phyloP scores from a whole-genome alignment of 37 sponge, comb jelly and placozoan genomes.

The Crambe crambe region DNA sequence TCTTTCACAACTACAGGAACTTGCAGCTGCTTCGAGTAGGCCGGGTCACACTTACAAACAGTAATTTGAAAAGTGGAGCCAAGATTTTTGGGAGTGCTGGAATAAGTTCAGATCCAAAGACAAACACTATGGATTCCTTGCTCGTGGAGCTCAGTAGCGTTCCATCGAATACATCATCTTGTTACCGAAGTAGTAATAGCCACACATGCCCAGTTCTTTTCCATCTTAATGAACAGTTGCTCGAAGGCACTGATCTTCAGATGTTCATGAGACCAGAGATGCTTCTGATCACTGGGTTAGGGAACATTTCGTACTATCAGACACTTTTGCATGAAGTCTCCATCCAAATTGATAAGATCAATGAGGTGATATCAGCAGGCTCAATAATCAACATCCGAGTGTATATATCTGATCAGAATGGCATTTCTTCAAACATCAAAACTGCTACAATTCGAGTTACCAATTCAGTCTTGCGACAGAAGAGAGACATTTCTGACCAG shows the following conservation, averaged over 20 bases:
- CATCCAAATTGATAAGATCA: neutral
- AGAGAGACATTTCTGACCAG: neutral
- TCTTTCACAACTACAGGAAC: conserved; percentile 34
- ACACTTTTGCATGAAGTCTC: conserved; percentile 18
- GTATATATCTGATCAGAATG: conserved; percentile 52
- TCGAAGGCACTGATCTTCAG: conserved; percentile 7
- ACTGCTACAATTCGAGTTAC: conserved; percentile 18
- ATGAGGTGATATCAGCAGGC: neutral
- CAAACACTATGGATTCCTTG: conserved; percentile 36
- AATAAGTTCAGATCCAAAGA: conserved; percentile 17
- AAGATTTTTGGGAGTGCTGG: conserved; percentile 26
- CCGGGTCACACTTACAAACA: neutral
- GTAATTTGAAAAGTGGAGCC: neutral
- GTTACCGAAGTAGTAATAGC: neutral
- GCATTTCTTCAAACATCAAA: conserved; percentile 19
- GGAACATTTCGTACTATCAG: conserved; percentile 16
- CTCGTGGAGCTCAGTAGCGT: conserved; percentile 25
- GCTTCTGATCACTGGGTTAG: conserved; percentile 22
- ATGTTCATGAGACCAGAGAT: conserved; percentile 16
- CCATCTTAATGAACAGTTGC: neutral
- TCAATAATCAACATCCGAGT: conserved; percentile 17
- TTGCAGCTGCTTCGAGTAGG: conserved; percentile 24
- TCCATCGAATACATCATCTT: neutral
- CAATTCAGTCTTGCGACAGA: neutral
- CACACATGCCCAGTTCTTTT: conserved; percentile 18